These are phyloP conservation scores for Microtus ochrogaster DNA, from an alignment of 2,113 vertebrate species.

Conservation along the genomic window DNA sequence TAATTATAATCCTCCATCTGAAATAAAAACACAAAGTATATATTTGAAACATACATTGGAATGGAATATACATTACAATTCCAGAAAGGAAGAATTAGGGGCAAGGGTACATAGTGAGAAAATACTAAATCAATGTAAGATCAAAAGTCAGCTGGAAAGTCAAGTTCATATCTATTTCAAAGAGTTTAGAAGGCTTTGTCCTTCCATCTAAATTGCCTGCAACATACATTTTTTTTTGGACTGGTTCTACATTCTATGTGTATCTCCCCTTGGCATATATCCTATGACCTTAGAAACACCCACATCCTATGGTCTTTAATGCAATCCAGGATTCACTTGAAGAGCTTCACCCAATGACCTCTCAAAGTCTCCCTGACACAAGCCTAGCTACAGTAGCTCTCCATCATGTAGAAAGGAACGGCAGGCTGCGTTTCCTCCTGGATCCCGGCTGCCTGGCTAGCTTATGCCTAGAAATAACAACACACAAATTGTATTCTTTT, in stretches of 20 bases:
- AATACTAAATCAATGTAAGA: neutral
- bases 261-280: neutral
- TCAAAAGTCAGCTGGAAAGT: neutral
- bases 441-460: too few relatives aligned
- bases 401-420: too few relatives aligned
- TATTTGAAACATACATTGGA: neutral
- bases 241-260: neutral
- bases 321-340: neutral
- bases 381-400: neutral
- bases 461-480: too few relatives aligned
- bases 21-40: neutral
- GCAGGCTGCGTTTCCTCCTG: too few relatives aligned
- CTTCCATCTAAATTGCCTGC: neutral
- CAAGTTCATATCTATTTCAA: neutral
- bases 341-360: neutral
- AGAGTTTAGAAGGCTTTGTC: neutral
- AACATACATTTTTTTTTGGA: neutral
- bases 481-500: too few relatives aligned
- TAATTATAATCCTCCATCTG: neutral
- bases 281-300: neutral
- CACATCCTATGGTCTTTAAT: neutral
- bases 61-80: neutral
- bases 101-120: neutral
- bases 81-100: neutral
- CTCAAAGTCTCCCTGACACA: neutral